These are phyloP conservation scores for Garrulus glandarius DNA, from an alignment of 2,797 vertebrate species.

Conservation along the genomic window DNA sequence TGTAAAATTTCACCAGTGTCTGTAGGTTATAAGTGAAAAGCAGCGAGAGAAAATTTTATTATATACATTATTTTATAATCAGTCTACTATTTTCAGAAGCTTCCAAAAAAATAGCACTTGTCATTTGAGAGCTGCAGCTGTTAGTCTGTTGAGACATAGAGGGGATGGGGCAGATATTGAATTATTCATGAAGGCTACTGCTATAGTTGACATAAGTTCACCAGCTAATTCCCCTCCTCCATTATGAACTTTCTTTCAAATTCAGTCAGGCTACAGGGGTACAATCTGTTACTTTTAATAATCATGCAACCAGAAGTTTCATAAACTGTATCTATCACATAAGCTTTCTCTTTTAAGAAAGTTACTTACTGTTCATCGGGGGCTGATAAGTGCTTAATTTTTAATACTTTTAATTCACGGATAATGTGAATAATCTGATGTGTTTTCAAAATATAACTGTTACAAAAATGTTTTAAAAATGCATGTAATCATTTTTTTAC, in stretches of 20 bases:
- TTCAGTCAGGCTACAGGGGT: not conserved
- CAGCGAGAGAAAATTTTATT: not conserved
- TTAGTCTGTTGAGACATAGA: constrained; percentile 50
- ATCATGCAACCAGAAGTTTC: not conserved
- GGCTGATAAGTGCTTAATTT: not conserved
- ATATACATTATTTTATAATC: constrained; percentile 40
- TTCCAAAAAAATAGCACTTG: constrained; percentile 43
- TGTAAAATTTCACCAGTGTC: not conserved
- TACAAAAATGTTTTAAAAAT: not conserved
- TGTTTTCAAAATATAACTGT: not conserved
- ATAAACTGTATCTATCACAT: not conserved
- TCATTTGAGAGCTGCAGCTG: constrained; percentile 56
- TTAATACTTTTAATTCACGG: not conserved
- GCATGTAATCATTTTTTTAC: not conserved
- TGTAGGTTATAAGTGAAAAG: not conserved
- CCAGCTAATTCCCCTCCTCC: constrained; percentile 41
- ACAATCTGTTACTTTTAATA: constrained; percentile 21
- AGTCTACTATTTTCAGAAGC: constrained; percentile 30
- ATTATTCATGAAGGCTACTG: constrained; percentile 58
- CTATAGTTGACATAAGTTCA: constrained; percentile 50
- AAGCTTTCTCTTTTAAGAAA: not conserved
- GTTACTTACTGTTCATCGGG: not conserved
- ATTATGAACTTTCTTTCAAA: constrained; percentile 35
- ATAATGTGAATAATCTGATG: not conserved
- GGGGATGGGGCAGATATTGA: constrained; percentile 26